A percentile compares a stretch with the other conserved stretches of the same genome.
These are phyloP conservation scores for Aleiodes leptofemur DNA, from an alignment of 2,888 invertebrate species.

Conservation along the genomic window DNA sequence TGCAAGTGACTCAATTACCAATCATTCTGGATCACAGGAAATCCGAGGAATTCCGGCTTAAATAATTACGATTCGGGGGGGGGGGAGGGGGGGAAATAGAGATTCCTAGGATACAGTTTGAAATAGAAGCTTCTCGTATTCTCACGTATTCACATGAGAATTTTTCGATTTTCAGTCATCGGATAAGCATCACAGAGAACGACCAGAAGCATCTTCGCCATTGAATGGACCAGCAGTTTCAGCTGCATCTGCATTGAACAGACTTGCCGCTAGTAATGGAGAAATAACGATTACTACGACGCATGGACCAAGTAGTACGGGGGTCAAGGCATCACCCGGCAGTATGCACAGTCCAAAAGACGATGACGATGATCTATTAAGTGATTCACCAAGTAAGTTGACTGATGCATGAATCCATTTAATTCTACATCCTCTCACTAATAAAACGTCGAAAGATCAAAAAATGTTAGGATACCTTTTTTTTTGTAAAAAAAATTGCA, in stretches of 20 bases:
- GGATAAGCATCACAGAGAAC: slow-evolving; percentile 75
- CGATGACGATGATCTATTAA: slow-evolving; percentile 81
- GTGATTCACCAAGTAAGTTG: slow-evolving; percentile 90
- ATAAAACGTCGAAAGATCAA: too few relatives aligned
- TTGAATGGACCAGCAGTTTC: slow-evolving; percentile 76
- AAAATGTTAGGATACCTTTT: too few relatives aligned
- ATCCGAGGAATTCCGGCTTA: slow-evolving; percentile 51
- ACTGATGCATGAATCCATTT: background rate
- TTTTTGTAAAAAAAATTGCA: too few relatives aligned
- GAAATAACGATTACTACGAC: slow-evolving; percentile 90
- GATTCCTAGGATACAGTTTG: too few relatives aligned
- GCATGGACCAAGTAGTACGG: slow-evolving; percentile 77
- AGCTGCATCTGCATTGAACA: slow-evolving; percentile 80
- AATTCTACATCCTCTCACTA: too few relatives aligned
- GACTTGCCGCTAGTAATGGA: slow-evolving; percentile 86
- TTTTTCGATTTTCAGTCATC: slow-evolving; percentile 62
- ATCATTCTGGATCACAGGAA: slow-evolving; percentile 10
- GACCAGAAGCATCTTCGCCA: slow-evolving; percentile 76
- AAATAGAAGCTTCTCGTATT: slow-evolving; percentile 58
- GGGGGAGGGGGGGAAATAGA: too few relatives aligned
- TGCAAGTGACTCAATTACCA: background rate
- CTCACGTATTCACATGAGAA: slow-evolving; percentile 27
- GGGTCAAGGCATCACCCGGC: slow-evolving; percentile 71
- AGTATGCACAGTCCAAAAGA: slow-evolving; percentile 74
- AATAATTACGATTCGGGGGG: slow-evolving; percentile 61